Percentiles rank a stretch among this genome's conserved stretches.
Evolutionary conservation across 1,140 invertebrate species (phyloP).

Genomic region (Latrodectus geometricus): DNA sequence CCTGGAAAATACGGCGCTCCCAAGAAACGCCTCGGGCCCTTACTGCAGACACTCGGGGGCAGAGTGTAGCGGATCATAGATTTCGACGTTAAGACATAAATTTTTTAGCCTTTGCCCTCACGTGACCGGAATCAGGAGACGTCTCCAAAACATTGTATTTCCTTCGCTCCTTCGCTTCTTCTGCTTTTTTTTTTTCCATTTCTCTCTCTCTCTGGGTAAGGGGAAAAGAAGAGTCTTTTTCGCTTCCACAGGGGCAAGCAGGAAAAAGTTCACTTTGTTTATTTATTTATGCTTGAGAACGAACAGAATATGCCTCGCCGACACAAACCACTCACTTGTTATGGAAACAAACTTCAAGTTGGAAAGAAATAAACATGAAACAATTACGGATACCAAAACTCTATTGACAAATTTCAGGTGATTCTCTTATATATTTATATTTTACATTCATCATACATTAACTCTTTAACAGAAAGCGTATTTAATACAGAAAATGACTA

Average conservation of each 20-base stretch:
- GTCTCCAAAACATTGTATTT: constrained; percentile 45
- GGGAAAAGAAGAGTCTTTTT: not conserved
- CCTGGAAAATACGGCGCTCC: not conserved
- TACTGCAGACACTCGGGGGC: not conserved
- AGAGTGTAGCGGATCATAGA: constrained; percentile 60
- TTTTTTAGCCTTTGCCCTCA: constrained; percentile 59
- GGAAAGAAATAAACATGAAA: too few relatives aligned
- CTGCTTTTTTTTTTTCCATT: constrained; percentile 27
- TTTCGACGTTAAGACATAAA: constrained; percentile 57
- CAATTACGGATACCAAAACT: too few relatives aligned
- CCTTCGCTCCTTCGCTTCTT: constrained; percentile 24
- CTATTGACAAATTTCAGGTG: too few relatives aligned
- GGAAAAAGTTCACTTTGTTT: not conserved
- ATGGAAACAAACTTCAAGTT: too few relatives aligned
- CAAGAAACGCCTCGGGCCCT: constrained; percentile 7
- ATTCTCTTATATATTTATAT: too few relatives aligned
- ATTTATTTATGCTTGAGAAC: not conserved
- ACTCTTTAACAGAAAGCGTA: too few relatives aligned
- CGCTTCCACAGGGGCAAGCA: not conserved
- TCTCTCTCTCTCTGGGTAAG: not conserved
- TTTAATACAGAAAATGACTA: too few relatives aligned
- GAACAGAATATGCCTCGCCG: constrained; percentile 9
- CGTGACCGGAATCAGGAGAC: constrained; percentile 55
- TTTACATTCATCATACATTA: too few relatives aligned
- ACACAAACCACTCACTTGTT: not conserved